A percentile compares a stretch with the other conserved stretches of the same genome.
Evolutionary conservation across 2,797 vertebrate genomes (phyloP).

Genomic region (Poecilia velifera): DNA sequence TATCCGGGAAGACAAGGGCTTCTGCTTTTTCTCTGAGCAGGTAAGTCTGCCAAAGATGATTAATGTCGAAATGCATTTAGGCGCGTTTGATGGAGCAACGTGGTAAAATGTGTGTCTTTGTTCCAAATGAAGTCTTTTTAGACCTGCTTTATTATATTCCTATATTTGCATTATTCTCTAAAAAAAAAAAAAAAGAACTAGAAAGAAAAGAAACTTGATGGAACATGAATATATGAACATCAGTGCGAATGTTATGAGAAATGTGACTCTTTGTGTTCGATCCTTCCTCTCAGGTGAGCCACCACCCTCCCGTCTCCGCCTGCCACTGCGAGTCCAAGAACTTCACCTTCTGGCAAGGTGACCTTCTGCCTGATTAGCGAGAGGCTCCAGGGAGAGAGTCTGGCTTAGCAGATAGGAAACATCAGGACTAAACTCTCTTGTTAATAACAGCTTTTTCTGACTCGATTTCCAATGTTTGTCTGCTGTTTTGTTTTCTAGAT

Average conservation of each 20-base stretch:
- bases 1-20: constrained; percentile 98
- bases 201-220: not conserved
- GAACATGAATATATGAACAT: not conserved
- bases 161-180: not conserved
- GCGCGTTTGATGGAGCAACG: not conserved
- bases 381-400: constrained; percentile 11
- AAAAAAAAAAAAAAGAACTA: not conserved
- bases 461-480: constrained; percentile 12
- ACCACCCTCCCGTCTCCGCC: constrained; percentile 97
- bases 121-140: not conserved
- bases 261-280: constrained; percentile 49
- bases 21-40: constrained; percentile 98
- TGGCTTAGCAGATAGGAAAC: constrained; percentile 12
- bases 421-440: not conserved
- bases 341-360: constrained; percentile 99
- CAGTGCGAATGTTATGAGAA: not conserved
- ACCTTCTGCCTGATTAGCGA: constrained; percentile 46
- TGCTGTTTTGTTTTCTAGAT: constrained; percentile 78
- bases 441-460: not conserved
- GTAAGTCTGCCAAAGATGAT: constrained; percentile 65
- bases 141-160: not conserved
- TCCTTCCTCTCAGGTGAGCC: constrained; percentile 89
- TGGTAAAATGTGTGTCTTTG: not conserved
- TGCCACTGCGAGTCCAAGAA: constrained; percentile 99
- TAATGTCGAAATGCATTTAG: not conserved